Conservation (phyloP, 2,888 invertebrate species). For the Ornithoptera priamus region DNA sequence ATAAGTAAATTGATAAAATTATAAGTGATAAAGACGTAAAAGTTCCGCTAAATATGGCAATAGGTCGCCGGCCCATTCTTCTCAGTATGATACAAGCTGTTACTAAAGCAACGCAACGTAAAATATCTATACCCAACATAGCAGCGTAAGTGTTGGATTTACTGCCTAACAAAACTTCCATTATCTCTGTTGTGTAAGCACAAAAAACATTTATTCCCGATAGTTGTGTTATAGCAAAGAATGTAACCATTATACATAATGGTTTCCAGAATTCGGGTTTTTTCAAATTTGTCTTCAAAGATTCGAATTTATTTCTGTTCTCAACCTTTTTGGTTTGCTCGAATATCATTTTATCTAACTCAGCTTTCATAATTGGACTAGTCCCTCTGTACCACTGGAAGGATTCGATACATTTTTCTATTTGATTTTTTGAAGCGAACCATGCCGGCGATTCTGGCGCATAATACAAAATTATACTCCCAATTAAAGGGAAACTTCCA, state of each 20-base stretch:
- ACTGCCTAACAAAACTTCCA: conserved; percentile 80
- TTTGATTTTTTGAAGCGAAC: conserved; percentile 81
- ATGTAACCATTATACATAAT: conserved; percentile 80
- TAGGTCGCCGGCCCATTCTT: conserved; percentile 80
- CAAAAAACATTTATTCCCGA: conserved; percentile 86
- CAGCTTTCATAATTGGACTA: conserved; percentile 64
- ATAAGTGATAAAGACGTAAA: conserved; percentile 82
- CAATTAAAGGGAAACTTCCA: conserved; percentile 74
- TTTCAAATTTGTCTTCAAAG: conserved; percentile 61
- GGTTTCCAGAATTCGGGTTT: conserved; percentile 82
- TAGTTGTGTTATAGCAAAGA: conserved; percentile 84
- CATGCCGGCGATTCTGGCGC: conserved; percentile 86
- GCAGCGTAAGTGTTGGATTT: conserved; percentile 79
- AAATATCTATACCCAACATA: conserved; percentile 83
- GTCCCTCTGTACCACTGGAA: conserved; percentile 82
- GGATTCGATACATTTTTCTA: conserved; percentile 79
- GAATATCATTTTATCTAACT: conserved; percentile 72
- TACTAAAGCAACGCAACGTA: conserved; percentile 81
- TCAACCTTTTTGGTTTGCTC: conserved; percentile 60
- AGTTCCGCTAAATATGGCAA: conserved; percentile 82
- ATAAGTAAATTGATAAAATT: conserved; percentile 72
- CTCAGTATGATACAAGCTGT: conserved; percentile 81
- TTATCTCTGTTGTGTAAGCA: conserved; percentile 84
- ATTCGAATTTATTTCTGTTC: conserved; percentile 54
- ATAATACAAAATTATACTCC: conserved; percentile 75